These are phyloP conservation scores for Coelinius sp. DNA, from an alignment of 2,888 invertebrate genomes.

Conservation along the genomic window DNA sequence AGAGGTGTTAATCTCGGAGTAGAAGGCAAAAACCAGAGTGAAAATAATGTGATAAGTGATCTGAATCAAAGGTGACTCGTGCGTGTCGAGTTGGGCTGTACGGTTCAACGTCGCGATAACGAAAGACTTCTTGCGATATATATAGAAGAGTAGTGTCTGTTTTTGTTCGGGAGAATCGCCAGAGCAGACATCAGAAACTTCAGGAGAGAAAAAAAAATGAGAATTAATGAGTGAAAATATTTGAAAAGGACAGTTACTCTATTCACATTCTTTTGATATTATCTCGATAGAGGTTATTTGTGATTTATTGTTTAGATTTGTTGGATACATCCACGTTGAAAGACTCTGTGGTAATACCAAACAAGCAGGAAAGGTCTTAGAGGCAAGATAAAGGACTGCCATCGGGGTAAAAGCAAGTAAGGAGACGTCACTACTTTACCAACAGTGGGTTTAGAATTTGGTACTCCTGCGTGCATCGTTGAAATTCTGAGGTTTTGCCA, in stretches of 20 bases:
- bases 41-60: slow-evolving; percentile 41
- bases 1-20: not conserved
- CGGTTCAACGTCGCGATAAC: slow-evolving; percentile 26
- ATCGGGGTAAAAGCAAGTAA: slow-evolving; percentile 17
- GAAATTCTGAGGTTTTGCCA: slow-evolving; percentile 15
- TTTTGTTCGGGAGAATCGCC: slow-evolving; percentile 20
- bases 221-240: no score
- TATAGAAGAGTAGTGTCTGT: slow-evolving; percentile 22
- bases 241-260: no score
- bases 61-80: slow-evolving; percentile 39
- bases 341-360: not conserved
- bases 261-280: not conserved
- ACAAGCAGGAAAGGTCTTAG: slow-evolving; percentile 7
- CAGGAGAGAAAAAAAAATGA: no score
- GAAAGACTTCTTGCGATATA: not conserved
- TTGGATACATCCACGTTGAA: not conserved
- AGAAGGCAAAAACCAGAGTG: slow-evolving; percentile 12
- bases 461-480: not conserved
- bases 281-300: not conserved
- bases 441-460: slow-evolving; percentile 19
- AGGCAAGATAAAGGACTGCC: not conserved
- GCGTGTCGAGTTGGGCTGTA: slow-evolving; percentile 35
- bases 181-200: slow-evolving; percentile 8
- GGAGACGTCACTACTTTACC: slow-evolving; percentile 38
- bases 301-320: slow-evolving; percentile 2